Conservation (phyloP, 2,113 vertebrate species). For the Clarias macrocephalus region DNA sequence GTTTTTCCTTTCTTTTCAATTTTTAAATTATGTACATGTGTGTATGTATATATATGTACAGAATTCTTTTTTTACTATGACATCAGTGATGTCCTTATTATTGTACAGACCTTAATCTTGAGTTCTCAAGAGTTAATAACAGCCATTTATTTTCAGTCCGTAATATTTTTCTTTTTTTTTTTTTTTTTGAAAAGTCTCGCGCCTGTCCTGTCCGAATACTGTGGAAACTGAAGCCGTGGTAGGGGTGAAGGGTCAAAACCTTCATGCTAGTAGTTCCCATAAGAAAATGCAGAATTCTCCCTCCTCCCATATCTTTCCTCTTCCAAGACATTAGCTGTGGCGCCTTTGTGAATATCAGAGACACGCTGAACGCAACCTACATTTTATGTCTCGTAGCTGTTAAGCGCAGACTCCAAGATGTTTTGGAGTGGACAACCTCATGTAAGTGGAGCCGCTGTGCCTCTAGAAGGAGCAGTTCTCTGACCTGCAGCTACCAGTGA, state of each 20-base stretch:
- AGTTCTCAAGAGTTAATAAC: constrained; percentile 87
- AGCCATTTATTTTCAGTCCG: constrained; percentile 82
- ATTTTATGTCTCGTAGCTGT: constrained; percentile 67
- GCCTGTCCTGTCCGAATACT: constrained; percentile 73
- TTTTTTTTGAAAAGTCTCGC: constrained; percentile 77
- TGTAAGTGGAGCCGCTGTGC: constrained; percentile 25
- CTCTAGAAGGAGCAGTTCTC: constrained; percentile 31
- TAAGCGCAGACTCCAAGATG: constrained; percentile 63
- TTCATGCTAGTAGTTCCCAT: constrained; percentile 41
- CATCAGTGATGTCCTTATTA: constrained; percentile 90
- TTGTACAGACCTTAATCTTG: constrained; percentile 89
- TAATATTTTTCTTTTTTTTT: constrained; percentile 67
- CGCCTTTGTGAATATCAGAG: constrained; percentile 10
- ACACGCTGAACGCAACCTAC: constrained; percentile 68
- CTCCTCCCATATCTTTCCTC: constrained; percentile 55
- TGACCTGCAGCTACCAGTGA: not conserved
- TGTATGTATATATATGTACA: constrained; percentile 55
- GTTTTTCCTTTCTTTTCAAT: constrained; percentile 57
- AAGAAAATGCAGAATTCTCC: not conserved
- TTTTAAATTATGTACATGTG: constrained; percentile 18
- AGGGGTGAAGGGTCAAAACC: constrained; percentile 64
- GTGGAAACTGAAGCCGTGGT: constrained; percentile 64
- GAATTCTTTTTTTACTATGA: constrained; percentile 78
- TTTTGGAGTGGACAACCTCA: constrained; percentile 57
- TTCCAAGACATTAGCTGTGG: constrained; percentile 72